Base-by-base conservation (phyloP, 2,888 invertebrate species). In the Arge pagana region DNA sequence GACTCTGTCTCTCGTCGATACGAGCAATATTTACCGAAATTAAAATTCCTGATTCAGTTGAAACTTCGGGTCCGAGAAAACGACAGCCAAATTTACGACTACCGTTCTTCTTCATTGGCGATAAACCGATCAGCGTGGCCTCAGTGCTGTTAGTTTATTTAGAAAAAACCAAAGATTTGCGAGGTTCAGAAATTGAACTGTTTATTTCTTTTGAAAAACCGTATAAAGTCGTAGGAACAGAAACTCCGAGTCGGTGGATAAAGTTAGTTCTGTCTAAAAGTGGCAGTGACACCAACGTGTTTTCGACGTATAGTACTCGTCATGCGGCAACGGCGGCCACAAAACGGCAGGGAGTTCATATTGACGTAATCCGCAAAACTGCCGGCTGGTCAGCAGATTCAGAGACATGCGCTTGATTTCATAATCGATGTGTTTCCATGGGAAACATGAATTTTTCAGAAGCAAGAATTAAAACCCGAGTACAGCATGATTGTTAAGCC, bases 171-270 rank as follows among this genome's bases (percentile, higher is more conserved):
- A 43, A 40, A 39, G 31, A 15, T 13, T 39, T 54, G 7, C 30
- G 50, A n/a, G 23, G 19, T 3, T 36, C 50, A 37, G 42, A 24
- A 18, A 11, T 19, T 18, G 39, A 39, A 13, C 16, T 56, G 5
- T 54, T 56, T 48, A 52, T 52, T 37, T 51, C 52, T 5, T 23
- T 39, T 24, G 24, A 39, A 1, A 41, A 26, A 16, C 28, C 41
- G 1, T 18, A 42, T 18, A 19, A 11, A 30, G 30, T 30, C 1
- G 40, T 45, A 13, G 31, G 33, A 2, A 16, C 43, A 2, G 28
- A 43, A 18, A 50, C 43, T 3, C 11, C 40, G 8, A 31, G 45
- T 19, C 16, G 50, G 4, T 45, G 39, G 50, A 23, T 39, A 13
- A 45, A 54, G 10, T 7, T n/a, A 15, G 19, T 33, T 8, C 23